Conservation (phyloP, 2,888 invertebrate genomes). For the Rhogogaster chlorosoma region DNA sequence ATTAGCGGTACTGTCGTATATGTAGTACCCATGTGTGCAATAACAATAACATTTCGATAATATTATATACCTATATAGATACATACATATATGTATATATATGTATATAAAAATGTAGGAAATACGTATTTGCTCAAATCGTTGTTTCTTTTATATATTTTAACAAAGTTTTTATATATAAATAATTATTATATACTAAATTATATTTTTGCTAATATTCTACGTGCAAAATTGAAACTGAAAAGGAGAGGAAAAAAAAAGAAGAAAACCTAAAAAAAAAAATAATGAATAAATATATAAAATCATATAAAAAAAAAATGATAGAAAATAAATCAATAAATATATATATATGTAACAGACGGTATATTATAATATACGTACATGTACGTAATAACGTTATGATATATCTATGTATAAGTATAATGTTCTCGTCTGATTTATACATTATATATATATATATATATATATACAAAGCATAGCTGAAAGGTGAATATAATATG, state of each 20-base stretch:
- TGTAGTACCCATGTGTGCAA: slow-evolving; percentile 71
- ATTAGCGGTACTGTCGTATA: slow-evolving; percentile 55
- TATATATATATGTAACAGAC: neutral
- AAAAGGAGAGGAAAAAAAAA: neutral
- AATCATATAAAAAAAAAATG: neutral
- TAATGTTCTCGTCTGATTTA: slow-evolving; percentile 13
- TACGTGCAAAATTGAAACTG: slow-evolving; percentile 58
- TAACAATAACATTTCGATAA: slow-evolving; percentile 67
- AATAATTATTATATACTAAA: slow-evolving; percentile 66
- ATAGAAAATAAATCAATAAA: neutral
- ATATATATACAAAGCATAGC: slow-evolving; percentile 26
- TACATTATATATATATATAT: neutral
- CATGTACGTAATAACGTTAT: neutral
- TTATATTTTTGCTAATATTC: slow-evolving; percentile 74
- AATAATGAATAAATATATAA: neutral
- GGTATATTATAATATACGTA: neutral
- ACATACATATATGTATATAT: slow-evolving; percentile 9
- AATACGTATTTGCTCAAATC: slow-evolving; percentile 75
- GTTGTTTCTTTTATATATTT: slow-evolving; percentile 74
- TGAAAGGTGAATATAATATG: slow-evolving; percentile 7
- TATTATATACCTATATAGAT: slow-evolving; percentile 1
- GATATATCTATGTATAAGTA: neutral
- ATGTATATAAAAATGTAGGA: slow-evolving; percentile 54
- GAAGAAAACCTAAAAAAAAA: neutral
- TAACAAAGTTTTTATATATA: slow-evolving; percentile 72